Percentiles rank a stretch among this genome's conserved stretches.
phyloP scores from a whole-genome alignment of 92 coral and sea anemone genomes.

The Parazoanthus swiftii region DNA sequence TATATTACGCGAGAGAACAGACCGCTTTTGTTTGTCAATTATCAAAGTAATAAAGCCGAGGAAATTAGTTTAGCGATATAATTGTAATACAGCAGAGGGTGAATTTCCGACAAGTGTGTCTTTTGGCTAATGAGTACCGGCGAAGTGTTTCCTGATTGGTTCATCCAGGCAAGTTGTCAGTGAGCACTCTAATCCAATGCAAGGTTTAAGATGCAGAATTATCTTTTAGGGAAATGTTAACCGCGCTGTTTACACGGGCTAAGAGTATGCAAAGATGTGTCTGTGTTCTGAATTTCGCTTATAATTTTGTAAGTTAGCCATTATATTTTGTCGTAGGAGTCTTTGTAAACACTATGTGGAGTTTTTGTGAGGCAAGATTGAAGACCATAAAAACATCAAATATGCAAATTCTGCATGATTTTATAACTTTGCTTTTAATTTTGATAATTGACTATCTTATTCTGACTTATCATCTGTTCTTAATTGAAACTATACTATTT shows the following conservation, averaged over 20 bases:
- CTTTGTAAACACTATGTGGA: neutral
- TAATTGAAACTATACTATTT: no score
- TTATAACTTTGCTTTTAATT: neutral
- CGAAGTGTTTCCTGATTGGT: constrained; percentile 1
- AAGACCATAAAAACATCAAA: neutral
- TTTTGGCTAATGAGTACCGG: neutral
- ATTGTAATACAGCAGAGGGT: neutral
- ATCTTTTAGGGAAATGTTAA: neutral
- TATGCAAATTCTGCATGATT: neutral
- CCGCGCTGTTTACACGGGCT: neutral
- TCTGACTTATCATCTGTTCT: no score
- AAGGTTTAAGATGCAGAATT: constrained; percentile 8
- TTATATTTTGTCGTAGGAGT: no score
- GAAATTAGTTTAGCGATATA: neutral
- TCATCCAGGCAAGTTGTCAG: neutral
- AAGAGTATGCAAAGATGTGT: constrained; percentile 2
- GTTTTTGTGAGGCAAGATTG: neutral
- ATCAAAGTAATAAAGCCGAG: neutral
- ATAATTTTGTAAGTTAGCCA: neutral
- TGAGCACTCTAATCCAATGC: neutral
- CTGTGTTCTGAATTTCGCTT: neutral
- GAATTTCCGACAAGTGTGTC: constrained; percentile 28
- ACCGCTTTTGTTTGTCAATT: neutral
- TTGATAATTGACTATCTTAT: neutral
- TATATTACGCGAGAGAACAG: neutral